These are phyloP conservation scores for Mus spicilegus DNA, from an alignment of 2,113 vertebrate species.

Conservation along the genomic window DNA sequence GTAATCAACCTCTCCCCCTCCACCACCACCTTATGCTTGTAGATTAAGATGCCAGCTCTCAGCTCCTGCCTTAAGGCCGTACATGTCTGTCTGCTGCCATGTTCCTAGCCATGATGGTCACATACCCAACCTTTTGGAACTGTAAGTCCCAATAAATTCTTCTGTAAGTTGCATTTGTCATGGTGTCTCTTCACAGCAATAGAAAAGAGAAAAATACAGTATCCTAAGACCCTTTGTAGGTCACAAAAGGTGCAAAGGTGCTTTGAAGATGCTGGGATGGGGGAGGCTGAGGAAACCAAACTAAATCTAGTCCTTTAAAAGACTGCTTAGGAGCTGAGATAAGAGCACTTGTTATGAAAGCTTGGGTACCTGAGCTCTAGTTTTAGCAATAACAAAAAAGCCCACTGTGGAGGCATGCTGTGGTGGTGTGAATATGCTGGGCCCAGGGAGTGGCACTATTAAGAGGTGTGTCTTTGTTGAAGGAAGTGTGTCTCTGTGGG, in stretches of 20 bases:
- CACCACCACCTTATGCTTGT: neutral
- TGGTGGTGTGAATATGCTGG: too few species aligned
- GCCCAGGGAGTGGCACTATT: too few species aligned
- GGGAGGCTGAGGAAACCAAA: neutral
- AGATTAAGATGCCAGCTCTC: neutral
- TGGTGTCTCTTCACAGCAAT: neutral
- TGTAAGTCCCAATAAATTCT: neutral
- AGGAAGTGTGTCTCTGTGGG: too few species aligned
- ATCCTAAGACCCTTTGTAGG: accelerated
- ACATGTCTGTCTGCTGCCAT: neutral
- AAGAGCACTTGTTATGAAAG: neutral
- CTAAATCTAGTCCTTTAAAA: neutral
- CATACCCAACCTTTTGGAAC: neutral
- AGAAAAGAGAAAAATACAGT: neutral
- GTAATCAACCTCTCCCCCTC: too few species aligned
- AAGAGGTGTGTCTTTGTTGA: too few species aligned
- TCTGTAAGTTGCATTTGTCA: neutral
- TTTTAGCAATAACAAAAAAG: neutral
- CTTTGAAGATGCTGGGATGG: neutral
- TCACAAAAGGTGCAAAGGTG: neutral
- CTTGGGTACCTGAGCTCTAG: neutral
- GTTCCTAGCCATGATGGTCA: neutral
- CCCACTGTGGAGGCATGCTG: neutral
- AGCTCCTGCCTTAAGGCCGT: too few species aligned
- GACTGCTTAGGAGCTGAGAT: neutral